Percentiles rank a stretch among this genome's conserved stretches.
These are phyloP conservation scores for Dasysyrphus albostriatus DNA, from an alignment of 2,888 invertebrate species.

Conservation along the genomic window DNA sequence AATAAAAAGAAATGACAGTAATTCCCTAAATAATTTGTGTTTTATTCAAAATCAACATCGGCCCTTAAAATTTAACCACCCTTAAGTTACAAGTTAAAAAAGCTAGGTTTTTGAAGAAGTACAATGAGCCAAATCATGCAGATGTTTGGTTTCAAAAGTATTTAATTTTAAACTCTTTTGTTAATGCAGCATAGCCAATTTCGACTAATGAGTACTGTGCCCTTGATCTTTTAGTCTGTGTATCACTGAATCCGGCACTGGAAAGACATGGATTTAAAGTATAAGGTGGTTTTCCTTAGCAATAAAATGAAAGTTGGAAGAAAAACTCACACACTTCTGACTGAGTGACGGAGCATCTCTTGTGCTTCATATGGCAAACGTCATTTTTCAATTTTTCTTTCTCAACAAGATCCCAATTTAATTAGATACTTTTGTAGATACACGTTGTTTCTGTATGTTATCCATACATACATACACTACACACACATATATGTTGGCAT, in stretches of 20 bases:
- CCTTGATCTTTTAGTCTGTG: background rate
- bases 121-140: too few relatives aligned
- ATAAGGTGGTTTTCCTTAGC: slow-evolving; percentile 5
- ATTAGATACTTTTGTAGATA: slow-evolving; percentile 64
- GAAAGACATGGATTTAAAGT: background rate
- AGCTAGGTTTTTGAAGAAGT: too few relatives aligned
- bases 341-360: slow-evolving; percentile 51
- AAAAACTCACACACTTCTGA: slow-evolving; percentile 8
- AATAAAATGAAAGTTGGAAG: slow-evolving; percentile 16
- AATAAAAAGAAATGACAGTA: too few relatives aligned
- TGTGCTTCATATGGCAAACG: slow-evolving; percentile 67
- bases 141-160: too few relatives aligned
- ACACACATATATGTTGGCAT: slow-evolving; percentile 5
- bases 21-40: too few relatives aligned
- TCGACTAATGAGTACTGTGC: background rate
- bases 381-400: slow-evolving; percentile 69
- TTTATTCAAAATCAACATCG: too few relatives aligned
- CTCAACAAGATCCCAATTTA: slow-evolving; percentile 66
- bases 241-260: background rate
- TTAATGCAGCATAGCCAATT: too few relatives aligned
- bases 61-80: too few relatives aligned
- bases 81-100: too few relatives aligned
- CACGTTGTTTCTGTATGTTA: background rate
- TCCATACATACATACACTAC: too few relatives aligned
- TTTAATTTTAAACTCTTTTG: too few relatives aligned